phyloP scores from a whole-genome alignment of 92 coral and sea anemone genomes.

The Zoanthus sansibaricus region DNA sequence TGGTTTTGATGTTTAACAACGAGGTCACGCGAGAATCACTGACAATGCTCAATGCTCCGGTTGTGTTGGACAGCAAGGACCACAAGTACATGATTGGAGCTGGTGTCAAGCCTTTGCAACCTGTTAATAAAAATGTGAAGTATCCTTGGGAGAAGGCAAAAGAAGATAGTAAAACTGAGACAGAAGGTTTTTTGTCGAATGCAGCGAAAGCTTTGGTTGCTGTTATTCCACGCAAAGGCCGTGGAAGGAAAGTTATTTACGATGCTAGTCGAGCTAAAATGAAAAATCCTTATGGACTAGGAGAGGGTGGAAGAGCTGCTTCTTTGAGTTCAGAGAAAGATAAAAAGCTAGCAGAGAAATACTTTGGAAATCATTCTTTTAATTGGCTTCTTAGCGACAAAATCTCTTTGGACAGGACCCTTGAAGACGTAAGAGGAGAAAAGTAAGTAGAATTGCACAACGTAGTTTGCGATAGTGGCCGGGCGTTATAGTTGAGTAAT shows the following conservation, averaged over 20 bases:
- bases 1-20: conserved; percentile 88
- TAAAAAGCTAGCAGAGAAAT: conserved; percentile 87
- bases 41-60: conserved; percentile 94
- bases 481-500: background rate
- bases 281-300: conserved; percentile 82
- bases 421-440: conserved; percentile 89
- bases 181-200: conserved; percentile 64
- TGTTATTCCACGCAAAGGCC: conserved; percentile 75
- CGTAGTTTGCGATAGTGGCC: background rate
- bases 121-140: conserved; percentile 86
- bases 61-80: conserved; percentile 69
- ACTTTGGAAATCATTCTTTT: conserved; percentile 92
- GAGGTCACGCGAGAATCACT: conserved; percentile 94
- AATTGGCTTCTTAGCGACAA: conserved; percentile 97
- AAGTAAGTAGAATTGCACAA: conserved; percentile 63
- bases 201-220: conserved; percentile 81
- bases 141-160: conserved; percentile 91
- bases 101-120: conserved; percentile 90
- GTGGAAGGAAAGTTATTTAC: conserved; percentile 76
- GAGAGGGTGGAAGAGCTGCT: conserved; percentile 93
- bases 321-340: conserved; percentile 82
- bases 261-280: conserved; percentile 88
- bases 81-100: conserved; percentile 92
- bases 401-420: conserved; percentile 91
- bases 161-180: conserved; percentile 38